These are phyloP conservation scores for Syndactyla subalaris DNA, from an alignment of 2,797 vertebrate genomes.

Conservation along the genomic window DNA sequence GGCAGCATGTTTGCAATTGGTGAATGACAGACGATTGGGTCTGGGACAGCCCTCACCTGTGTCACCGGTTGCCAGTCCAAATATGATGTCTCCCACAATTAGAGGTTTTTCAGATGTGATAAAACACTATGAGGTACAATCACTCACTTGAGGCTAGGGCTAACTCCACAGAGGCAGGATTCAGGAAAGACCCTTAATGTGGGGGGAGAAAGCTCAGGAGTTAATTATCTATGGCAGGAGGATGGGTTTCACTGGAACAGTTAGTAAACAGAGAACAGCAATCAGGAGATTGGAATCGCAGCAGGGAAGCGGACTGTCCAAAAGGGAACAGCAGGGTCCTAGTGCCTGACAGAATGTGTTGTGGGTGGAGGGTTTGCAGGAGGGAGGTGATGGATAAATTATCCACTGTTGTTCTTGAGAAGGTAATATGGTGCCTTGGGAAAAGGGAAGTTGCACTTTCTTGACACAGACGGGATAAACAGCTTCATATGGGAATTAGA, in stretches of 20 bases:
- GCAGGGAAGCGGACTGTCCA: fast-evolving
- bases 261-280: neutral
- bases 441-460: neutral
- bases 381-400: neutral
- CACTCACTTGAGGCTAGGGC: fast-evolving
- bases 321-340: neutral
- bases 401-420: neutral
- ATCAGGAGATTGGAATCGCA: neutral
- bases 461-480: neutral
- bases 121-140: neutral
- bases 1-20: neutral
- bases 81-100: fast-evolving
- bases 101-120: neutral
- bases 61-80: neutral
- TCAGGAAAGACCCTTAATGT: neutral
- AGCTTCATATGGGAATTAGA: neutral
- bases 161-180: fast-evolving
- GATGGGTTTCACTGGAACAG: neutral
- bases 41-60: neutral
- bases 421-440: neutral
- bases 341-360: fast-evolving
- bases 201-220: neutral
- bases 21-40: neutral
- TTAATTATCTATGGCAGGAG: neutral
- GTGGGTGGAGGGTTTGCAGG: neutral